Evolutionary conservation across 1,140 invertebrate genomes (phyloP).

Genomic region (Euura saliciscinereae): DNA sequence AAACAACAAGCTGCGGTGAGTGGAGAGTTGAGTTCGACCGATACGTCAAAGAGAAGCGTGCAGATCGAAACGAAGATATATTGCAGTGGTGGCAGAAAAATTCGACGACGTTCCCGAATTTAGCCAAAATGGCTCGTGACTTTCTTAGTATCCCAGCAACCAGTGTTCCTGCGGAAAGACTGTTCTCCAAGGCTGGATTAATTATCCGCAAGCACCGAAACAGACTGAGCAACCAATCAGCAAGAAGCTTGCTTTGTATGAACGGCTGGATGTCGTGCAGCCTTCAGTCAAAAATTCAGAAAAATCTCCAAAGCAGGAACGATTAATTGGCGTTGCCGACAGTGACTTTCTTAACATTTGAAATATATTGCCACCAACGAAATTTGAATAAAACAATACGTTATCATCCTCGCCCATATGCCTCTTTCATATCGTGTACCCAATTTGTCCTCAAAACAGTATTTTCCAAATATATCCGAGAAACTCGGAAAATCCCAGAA

Average conservation of each 20-base stretch:
- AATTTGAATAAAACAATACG: too few species aligned
- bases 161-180: conserved; percentile 43
- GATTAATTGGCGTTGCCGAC: too few species aligned
- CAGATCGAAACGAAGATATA: conserved; percentile 14
- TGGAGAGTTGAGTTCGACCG: conserved; percentile 32
- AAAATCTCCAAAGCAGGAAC: not conserved
- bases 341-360: too few species aligned
- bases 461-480: too few species aligned
- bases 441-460: too few species aligned
- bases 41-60: conserved; percentile 9
- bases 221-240: conserved; percentile 32
- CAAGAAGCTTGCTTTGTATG: conserved; percentile 21
- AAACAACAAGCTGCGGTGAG: conserved; percentile 36
- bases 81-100: conserved; percentile 32
- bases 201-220: conserved; percentile 34
- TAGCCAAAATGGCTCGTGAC: conserved; percentile 45
- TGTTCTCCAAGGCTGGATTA: conserved; percentile 36
- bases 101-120: conserved; percentile 38
- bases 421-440: too few species aligned
- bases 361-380: too few species aligned
- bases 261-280: conserved; percentile 17
- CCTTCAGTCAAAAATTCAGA: not conserved
- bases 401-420: too few species aligned
- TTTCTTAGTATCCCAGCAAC: conserved; percentile 42
- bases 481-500: too few species aligned